Evolutionary conservation across 2,113 vertebrate species (phyloP), one percentile per base, ranked within the genome.

Genomic region (Tympanuchus pallidicinctus): DNA sequence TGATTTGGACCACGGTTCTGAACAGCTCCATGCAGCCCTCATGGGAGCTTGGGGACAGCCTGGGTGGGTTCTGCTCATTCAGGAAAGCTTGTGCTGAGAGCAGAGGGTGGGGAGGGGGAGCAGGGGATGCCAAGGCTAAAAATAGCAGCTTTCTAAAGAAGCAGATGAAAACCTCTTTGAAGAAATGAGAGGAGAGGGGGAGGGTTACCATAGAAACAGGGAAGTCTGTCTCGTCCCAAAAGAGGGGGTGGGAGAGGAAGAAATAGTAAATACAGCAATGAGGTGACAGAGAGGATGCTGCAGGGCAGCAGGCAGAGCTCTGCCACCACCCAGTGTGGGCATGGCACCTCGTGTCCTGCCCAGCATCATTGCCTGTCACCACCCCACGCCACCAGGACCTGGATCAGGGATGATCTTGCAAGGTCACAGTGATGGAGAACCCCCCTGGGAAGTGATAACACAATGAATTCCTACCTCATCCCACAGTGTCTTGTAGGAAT

Each of bases 171-270:
- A 97, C 52, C 82, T 95, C 95, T 95, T 86, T 94, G 90, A 89
- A 82, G 82, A 64, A 78, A 38, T 63, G 85, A 93, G 87, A 87
- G 92, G 93, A 93, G 90, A 89, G 78, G 89, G 83, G 89, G 95
- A 92, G 88, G 90, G 96, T 96, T 97, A 30, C 96, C 95, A 94
- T 96, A 93, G 96, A 28, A 93, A 97, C 82, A 8, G 59, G 89
- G 88, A 96, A 92, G 92, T 97, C 95, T 96, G 88, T 80, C 92
- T 96, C 78, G 92, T 93, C 96, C 86, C 87, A 95, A 96, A 82
- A 93, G 92, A 91, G 92, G 76, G 78, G 79, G 94, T 90, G 87
- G 89, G 80, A 93, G 85, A n/a, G 30, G 83, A 24, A 77, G 95
- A 56, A 91, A 60, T 95, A 93, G 89, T 97, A 97, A 97, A 97